Conservation (phyloP, 2,113 vertebrate genomes). For the Odontesthes bonariensis region DNA sequence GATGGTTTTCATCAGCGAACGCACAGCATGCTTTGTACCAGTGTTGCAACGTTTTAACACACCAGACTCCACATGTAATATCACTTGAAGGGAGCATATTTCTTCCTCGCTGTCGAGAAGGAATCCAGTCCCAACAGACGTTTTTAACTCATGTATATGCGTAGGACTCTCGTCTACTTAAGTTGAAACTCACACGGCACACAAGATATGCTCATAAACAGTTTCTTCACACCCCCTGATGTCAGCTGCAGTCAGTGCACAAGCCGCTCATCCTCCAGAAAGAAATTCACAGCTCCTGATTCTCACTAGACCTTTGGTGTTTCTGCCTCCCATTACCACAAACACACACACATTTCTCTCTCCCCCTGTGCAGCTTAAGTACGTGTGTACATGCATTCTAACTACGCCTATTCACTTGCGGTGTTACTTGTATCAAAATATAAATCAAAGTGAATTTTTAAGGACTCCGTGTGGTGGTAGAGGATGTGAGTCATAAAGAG, state of each 20-base stretch:
- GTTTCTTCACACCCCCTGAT: slow-evolving; percentile 48
- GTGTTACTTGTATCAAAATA: not conserved
- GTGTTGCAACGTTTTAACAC: not conserved
- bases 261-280: slow-evolving; percentile 13
- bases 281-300: slow-evolving; percentile 45
- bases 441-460: slow-evolving; percentile 5
- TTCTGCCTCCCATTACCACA: slow-evolving; percentile 3
- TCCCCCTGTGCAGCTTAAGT: slow-evolving; percentile 1
- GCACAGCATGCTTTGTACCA: not conserved
- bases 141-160: slow-evolving; percentile 28
- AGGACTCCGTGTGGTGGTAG: not conserved
- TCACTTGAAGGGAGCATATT: slow-evolving; percentile 18
- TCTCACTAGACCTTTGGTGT: slow-evolving; percentile 21
- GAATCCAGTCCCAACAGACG: slow-evolving; percentile 22
- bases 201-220: slow-evolving; percentile 6
- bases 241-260: slow-evolving; percentile 25
- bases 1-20: not conserved
- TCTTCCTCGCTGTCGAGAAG: slow-evolving; percentile 22
- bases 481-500: not conserved
- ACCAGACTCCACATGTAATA: not conserved
- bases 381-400: slow-evolving; percentile 1
- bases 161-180: not conserved
- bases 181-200: not conserved
- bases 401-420: not conserved
- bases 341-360: not conserved